Conservation (phyloP, 2,113 vertebrate species). For the Ictalurus punctatus region DNA sequence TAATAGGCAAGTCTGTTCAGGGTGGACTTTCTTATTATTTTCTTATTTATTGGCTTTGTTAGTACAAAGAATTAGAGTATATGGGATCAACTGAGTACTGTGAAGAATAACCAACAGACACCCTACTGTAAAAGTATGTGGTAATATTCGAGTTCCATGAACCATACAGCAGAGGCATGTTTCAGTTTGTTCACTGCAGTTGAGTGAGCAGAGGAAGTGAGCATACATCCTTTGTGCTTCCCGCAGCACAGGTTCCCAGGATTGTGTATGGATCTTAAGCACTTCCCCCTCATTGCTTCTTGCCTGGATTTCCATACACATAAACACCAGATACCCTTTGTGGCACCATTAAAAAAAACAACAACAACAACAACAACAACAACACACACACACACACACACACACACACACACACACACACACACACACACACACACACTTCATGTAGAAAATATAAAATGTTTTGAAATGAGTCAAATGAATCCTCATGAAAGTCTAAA, state of each 20-base stretch:
- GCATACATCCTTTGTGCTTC: conserved; percentile 40
- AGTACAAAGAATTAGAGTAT: neutral
- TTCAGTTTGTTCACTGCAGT: neutral
- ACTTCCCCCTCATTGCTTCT: conserved; percentile 16
- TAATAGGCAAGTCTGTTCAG: neutral
- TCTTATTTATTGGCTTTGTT: neutral
- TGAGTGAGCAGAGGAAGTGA: conserved; percentile 34
- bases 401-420: neutral
- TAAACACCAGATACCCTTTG: conserved; percentile 25
- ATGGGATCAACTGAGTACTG: neutral
- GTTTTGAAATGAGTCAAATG: neutral
- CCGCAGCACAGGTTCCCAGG: conserved; percentile 46
- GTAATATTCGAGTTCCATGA: neutral
- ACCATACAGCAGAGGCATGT: neutral
- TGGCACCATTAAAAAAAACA: neutral
- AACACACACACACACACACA: neutral
- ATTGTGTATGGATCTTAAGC: conserved; percentile 31
- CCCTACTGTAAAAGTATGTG: neutral
- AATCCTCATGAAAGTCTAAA: neutral
- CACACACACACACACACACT: neutral
- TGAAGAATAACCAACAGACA: neutral
- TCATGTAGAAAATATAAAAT: neutral
- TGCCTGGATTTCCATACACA: neutral
- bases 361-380: no score
- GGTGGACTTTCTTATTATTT: neutral